Evolutionary conservation across 2,113 vertebrate genomes (phyloP), one percentile per base, ranked within the genome.

Genomic region (Saccopteryx leptura): DNA sequence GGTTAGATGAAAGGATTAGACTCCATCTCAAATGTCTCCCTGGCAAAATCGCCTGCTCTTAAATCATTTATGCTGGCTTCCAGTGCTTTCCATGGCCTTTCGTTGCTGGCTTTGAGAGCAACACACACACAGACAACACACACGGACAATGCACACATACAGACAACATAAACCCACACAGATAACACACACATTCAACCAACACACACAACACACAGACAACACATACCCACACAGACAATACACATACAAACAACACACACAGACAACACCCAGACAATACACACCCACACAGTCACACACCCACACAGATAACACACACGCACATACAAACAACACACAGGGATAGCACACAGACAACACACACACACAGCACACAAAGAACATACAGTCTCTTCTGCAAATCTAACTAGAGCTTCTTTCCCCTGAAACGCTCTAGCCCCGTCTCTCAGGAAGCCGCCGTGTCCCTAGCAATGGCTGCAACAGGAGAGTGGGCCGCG

Each of bases 1-100:
- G 98, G 98, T 98, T 99, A 98, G 98, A 99, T 99, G 99, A 99
- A 98, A 99, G 98, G 98, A 98, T 99, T 98, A 98, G 98, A 98
- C 98, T 99, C 98, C 84, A 88, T 99, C 98, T 98, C 98, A 96
- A 98, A 98, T 96, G 92, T 98, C 98, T 98, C 97, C 98, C 98
- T 97, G 98, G 98, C 97, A 98, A 98, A 98, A 98, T 87, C 9
- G 4, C 97, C 97, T 97, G 93, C 97, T 98, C 97, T 98, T 98
- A 98, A 98, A 99, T 99, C 98, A 98, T 98, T 98, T 97, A 97
- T 98, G 98, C 97, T 98, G 98, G 97, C 97, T 98, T 97, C 96
- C 9, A 7, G 92, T 63, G 96, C 93, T 96, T 97, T 92, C 86
- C 88, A 96, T 96, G 97, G 97, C 95, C 96, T 98, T 95, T 97